Evolutionary conservation across 2,113 vertebrate species (phyloP), one percentile per base, ranked within the genome.

Genomic region (Odobenus rosmarus): DNA sequence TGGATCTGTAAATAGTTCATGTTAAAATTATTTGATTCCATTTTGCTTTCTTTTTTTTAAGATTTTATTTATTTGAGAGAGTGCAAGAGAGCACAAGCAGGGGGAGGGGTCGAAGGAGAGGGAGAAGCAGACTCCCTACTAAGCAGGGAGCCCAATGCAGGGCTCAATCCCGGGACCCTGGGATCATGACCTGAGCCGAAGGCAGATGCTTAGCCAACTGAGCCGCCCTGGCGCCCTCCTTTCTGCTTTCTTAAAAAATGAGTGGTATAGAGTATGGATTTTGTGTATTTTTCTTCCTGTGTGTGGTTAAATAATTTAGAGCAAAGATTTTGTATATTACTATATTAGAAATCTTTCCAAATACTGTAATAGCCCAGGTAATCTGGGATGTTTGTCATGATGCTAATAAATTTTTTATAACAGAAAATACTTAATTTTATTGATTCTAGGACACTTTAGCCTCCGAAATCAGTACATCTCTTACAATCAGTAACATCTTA

Each of bases 171-270:
- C 18, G 21, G 67, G 16, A 36, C 33, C 16, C 18, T 69, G 67
- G 33, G 67, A 69, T 69, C 33, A 36, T 69, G 67, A 69, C 67
- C 67, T 69, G 18, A 10, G 18, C 33, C 67, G 10, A 36, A 36
- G 67, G 33, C 67, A 69, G 18, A 36, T 9, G 18, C 33, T 69
- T 69, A n/a, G n/a, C 4, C 33, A 19, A 21, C 33, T 69, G 33
- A 69, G 9, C 67, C 67, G 10, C 18, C 33, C 16, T 19, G 33
- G 67, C 16, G 7, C 33, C 16, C 67, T 80, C 16, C n/a, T 61
- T 88, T 88, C 53, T 95, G 6, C 39, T 94, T 95, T 82, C 64
- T 95, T 88, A 96, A 81, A 51, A 82, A 74, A 42, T 33, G 3
- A 72, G 13, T 57, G 1, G n/a, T 64, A n/a, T 64, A 61, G 62